Evolutionary conservation across 2,113 vertebrate species (phyloP).

Genomic region (Mustela lutreola): DNA sequence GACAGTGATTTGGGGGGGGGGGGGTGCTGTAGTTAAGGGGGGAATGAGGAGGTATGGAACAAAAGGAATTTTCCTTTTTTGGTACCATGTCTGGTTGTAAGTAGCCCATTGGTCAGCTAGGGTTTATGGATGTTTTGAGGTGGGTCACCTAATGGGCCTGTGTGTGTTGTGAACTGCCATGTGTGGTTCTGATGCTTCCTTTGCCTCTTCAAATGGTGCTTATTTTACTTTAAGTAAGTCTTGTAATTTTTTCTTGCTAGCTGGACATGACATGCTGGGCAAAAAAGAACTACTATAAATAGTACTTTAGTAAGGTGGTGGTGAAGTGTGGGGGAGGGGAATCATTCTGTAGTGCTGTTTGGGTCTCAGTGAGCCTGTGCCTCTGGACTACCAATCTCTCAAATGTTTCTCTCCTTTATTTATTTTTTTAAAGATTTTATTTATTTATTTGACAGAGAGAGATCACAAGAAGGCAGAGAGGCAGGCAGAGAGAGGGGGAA

Average conservation of each 20-base stretch:
- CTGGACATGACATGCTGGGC: background rate
- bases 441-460: background rate
- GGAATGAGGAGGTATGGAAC: background rate
- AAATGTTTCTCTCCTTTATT: background rate
- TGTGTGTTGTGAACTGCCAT: background rate
- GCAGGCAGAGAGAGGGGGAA: too few relatives aligned
- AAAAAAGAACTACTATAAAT: background rate
- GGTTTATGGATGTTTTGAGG: background rate
- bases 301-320: background rate
- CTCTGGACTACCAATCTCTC: background rate
- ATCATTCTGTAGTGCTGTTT: background rate
- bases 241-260: background rate
- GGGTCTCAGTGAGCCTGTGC: background rate
- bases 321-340: background rate
- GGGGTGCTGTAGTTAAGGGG: background rate
- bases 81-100: background rate
- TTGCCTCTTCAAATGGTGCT: background rate
- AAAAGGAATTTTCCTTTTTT: background rate
- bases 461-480: too few relatives aligned
- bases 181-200: background rate
- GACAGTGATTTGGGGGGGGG: background rate
- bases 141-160: background rate
- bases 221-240: background rate
- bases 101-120: background rate
- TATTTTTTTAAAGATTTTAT: background rate